A percentile compares a stretch with the other conserved stretches of the same genome.
Conservation (phyloP, 2,888 invertebrate genomes). For the Tigriopus californicus region DNA sequence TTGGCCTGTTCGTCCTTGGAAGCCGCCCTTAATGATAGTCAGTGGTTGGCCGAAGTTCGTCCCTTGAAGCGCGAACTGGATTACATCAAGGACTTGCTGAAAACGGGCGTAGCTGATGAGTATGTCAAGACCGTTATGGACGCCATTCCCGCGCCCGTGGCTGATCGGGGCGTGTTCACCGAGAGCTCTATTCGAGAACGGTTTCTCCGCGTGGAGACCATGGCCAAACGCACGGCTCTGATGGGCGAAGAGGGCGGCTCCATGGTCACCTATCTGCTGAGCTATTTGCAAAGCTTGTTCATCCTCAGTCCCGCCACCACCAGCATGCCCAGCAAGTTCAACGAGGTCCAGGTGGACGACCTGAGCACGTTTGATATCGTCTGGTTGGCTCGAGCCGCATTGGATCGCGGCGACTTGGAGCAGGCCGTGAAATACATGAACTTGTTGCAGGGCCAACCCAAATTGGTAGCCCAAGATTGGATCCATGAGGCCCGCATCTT, state of each 20-base stretch:
- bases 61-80: neutral
- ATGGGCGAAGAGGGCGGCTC: constrained; percentile 75
- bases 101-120: constrained; percentile 36
- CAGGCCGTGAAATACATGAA: constrained; percentile 69
- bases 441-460: constrained; percentile 68
- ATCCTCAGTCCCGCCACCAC: constrained; percentile 48
- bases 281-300: constrained; percentile 51
- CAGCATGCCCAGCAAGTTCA: constrained; percentile 32
- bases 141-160: constrained; percentile 55
- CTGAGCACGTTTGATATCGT: constrained; percentile 74
- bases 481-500: constrained; percentile 58
- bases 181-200: constrained; percentile 66
- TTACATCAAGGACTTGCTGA: neutral
- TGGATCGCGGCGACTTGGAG: constrained; percentile 69
- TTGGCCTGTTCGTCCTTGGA: constrained; percentile 73
- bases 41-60: constrained; percentile 20
- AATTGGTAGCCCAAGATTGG: constrained; percentile 67
- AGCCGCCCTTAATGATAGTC: constrained; percentile 47
- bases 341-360: constrained; percentile 47
- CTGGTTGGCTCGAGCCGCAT: constrained; percentile 44
- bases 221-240: constrained; percentile 63
- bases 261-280: constrained; percentile 35
- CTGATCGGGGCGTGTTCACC: constrained; percentile 62
- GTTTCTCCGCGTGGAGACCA: constrained; percentile 50
- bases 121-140: constrained; percentile 56